Conservation (phyloP, 2,797 vertebrate species). For the Epinephelus awoara region DNA sequence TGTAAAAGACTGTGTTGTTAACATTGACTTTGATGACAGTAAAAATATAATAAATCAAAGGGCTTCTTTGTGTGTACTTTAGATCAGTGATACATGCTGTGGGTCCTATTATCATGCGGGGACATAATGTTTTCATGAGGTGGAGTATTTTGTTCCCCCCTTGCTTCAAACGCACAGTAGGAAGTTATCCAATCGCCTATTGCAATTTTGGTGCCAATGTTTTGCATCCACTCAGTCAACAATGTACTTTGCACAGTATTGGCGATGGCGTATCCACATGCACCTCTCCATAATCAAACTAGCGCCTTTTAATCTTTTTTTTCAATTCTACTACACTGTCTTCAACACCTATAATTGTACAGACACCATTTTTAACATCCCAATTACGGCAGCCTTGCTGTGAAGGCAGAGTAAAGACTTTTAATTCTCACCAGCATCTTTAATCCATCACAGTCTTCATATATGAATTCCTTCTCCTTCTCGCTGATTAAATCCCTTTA, state of each 20-base stretch:
- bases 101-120: background rate
- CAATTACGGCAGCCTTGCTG: conserved; percentile 1
- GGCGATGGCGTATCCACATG: background rate
- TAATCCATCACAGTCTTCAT: conserved; percentile 11
- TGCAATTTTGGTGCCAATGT: conserved; percentile 15
- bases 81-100: conserved; percentile 27
- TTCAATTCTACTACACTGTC: background rate
- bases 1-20: conserved; percentile 69
- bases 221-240: background rate
- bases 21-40: conserved; percentile 71
- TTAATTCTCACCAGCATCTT: conserved; percentile 11
- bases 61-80: conserved; percentile 33
- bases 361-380: background rate
- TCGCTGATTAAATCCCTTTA: conserved; percentile 35
- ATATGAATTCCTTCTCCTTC: conserved; percentile 11
- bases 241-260: background rate
- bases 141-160: background rate
- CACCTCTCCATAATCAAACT: background rate
- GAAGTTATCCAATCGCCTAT: background rate
- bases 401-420: conserved; percentile 8
- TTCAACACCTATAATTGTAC: conserved; percentile 9
- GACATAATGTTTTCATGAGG: conserved; percentile 13
- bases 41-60: conserved; percentile 75
- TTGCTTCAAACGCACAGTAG: background rate
- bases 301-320: background rate